Conservation (phyloP, 2,888 invertebrate species). For the Lottia gigantea region DNA sequence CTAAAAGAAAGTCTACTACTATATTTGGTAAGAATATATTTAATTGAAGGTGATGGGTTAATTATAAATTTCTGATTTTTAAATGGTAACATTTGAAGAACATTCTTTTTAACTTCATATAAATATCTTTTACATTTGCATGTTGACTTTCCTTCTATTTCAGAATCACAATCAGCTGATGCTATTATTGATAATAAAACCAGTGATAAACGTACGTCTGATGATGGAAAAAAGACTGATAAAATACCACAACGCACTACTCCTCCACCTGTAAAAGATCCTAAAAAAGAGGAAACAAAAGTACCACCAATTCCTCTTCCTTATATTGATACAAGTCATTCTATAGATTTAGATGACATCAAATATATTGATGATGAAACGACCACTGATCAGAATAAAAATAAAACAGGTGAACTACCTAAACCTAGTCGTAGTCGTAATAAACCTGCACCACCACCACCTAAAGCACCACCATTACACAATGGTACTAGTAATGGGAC, state of each 20-base stretch:
- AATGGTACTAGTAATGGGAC: background rate
- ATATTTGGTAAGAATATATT: slow-evolving; percentile 6
- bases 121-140: too few species aligned
- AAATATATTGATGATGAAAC: slow-evolving; percentile 7
- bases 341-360: slow-evolving; percentile 2
- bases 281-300: too few species aligned
- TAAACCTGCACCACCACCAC: slow-evolving; percentile 4
- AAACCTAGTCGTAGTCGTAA: background rate
- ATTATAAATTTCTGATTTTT: too few species aligned
- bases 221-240: too few species aligned
- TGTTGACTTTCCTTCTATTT: background rate
- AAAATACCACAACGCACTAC: too few species aligned
- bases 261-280: too few species aligned
- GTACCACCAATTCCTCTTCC: too few species aligned
- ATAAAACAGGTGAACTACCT: background rate
- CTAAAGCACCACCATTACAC: slow-evolving; percentile 4
- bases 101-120: too few species aligned
- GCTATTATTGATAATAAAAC: background rate
- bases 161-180: slow-evolving; percentile 24
- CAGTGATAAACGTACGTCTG: too few species aligned
- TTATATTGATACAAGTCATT: too few species aligned
- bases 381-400: background rate
- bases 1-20: background rate
- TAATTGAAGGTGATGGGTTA: background rate
- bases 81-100: too few species aligned